A percentile compares a stretch with the other conserved stretches of the same genome.
These are phyloP conservation scores for Drosophila putrida DNA, from an alignment of 2,888 invertebrate species.

Conservation along the genomic window DNA sequence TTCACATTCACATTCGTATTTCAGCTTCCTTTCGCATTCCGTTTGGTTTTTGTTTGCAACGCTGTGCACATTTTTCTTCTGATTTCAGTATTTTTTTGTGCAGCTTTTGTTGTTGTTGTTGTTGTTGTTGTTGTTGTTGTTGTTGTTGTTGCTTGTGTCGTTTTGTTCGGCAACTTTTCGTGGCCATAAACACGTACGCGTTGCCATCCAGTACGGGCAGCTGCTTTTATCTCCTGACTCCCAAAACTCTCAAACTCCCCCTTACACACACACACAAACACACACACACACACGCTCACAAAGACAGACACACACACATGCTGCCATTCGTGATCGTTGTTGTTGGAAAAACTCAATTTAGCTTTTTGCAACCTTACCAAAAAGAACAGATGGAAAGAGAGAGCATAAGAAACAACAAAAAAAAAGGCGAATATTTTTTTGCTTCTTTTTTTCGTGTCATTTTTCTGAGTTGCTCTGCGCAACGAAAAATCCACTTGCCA, in stretches of 20 bases:
- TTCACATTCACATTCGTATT: constrained; percentile 28
- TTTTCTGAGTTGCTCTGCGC: constrained; percentile 67
- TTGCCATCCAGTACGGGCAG: constrained; percentile 61
- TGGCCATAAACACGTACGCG: constrained; percentile 78
- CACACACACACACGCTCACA: neutral
- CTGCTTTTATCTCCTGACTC: constrained; percentile 64
- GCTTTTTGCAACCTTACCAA: constrained; percentile 76
- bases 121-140: constrained; percentile 27
- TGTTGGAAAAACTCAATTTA: constrained; percentile 78
- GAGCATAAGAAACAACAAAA: constrained; percentile 48
- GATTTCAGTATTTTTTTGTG: constrained; percentile 42
- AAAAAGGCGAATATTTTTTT: constrained; percentile 54
- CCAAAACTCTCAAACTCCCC: constrained; percentile 7
- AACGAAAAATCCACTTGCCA: constrained; percentile 67
- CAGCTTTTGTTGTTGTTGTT: constrained; percentile 16
- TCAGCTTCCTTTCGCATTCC: constrained; percentile 35
- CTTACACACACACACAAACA: neutral
- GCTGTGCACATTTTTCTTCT: constrained; percentile 53
- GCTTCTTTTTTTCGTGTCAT: constrained; percentile 55
- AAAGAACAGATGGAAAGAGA: constrained; percentile 30
- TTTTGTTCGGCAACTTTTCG: constrained; percentile 75
- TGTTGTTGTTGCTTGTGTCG: constrained; percentile 40
- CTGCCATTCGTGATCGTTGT: constrained; percentile 63
- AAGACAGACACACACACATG: constrained; percentile 13
- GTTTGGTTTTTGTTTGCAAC: constrained; percentile 45